phyloP scores from a whole-genome alignment of 2,888 invertebrate genomes.

The Crematogaster levior region DNA sequence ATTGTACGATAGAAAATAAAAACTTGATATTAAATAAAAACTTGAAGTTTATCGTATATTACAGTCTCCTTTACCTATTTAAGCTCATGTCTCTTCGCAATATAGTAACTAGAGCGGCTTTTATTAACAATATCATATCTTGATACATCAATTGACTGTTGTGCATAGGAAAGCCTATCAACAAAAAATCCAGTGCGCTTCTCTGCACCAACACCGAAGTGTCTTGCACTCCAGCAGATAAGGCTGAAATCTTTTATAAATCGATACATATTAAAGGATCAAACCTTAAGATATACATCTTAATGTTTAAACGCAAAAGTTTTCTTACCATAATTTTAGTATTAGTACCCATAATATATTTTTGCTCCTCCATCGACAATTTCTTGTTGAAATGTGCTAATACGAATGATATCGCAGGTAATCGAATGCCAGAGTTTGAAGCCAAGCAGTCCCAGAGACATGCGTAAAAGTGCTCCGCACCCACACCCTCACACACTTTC shows the following conservation, averaged over 20 bases:
- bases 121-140: conserved; percentile 91
- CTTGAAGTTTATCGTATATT: conserved; percentile 25
- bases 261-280: background rate
- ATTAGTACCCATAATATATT: conserved; percentile 93
- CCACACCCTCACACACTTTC: conserved; percentile 92
- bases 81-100: conserved; percentile 95
- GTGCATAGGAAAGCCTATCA: conserved; percentile 94
- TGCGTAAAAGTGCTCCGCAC: conserved; percentile 92
- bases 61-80: conserved; percentile 88
- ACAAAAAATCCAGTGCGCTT: conserved; percentile 93
- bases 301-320: background rate
- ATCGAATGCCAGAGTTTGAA: conserved; percentile 92
- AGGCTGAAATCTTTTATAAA: conserved; percentile 89
- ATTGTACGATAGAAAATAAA: background rate
- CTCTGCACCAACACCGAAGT: conserved; percentile 93
- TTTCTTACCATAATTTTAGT: conserved; percentile 91
- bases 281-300: conserved; percentile 25
- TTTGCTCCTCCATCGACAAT: conserved; percentile 92
- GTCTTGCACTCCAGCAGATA: conserved; percentile 93
- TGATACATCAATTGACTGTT: conserved; percentile 90
- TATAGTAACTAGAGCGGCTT: conserved; percentile 91
- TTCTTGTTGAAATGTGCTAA: conserved; percentile 93
- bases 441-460: conserved; percentile 95
- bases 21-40: background rate
- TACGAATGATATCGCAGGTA: conserved; percentile 93